These are phyloP conservation scores for Lates calcarifer DNA, from an alignment of 2,113 vertebrate species.

Conservation along the genomic window DNA sequence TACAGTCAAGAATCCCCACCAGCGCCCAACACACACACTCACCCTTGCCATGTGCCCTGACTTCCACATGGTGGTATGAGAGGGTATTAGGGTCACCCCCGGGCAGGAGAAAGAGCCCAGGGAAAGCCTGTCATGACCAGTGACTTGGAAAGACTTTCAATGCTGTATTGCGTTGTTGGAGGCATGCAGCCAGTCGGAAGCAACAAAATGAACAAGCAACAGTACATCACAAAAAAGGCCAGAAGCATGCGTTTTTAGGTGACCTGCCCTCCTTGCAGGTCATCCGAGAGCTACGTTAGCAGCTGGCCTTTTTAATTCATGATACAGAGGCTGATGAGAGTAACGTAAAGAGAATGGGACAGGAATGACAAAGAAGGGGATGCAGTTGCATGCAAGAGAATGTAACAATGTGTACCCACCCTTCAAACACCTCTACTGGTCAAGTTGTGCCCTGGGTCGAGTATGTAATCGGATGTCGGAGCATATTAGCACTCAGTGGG, in stretches of 20 bases:
- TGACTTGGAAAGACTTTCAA: conserved; percentile 69
- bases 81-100: conserved; percentile 55
- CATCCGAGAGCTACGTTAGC: conserved; percentile 40
- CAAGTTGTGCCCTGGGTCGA: conserved; percentile 44
- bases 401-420: conserved; percentile 10
- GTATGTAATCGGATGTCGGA: conserved; percentile 59
- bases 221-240: conserved; percentile 56
- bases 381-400: conserved; percentile 24
- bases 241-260: conserved; percentile 44
- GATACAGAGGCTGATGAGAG: conserved; percentile 41
- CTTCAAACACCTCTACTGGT: conserved; percentile 56
- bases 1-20: not conserved
- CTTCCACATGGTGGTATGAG: conserved; percentile 51
- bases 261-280: conserved; percentile 62
- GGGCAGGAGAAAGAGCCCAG: conserved; percentile 46
- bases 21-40: not conserved
- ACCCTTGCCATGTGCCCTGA: conserved; percentile 37
- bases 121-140: conserved; percentile 66
- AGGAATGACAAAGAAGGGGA: conserved; percentile 29
- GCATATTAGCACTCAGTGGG: conserved; percentile 38
- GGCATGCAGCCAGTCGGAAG: conserved; percentile 58
- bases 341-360: conserved; percentile 45
- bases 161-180: conserved; percentile 37
- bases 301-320: conserved; percentile 60
- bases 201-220: conserved; percentile 52